Conservation (phyloP, 2,113 vertebrate species). For the Callospermophilus lateralis region DNA sequence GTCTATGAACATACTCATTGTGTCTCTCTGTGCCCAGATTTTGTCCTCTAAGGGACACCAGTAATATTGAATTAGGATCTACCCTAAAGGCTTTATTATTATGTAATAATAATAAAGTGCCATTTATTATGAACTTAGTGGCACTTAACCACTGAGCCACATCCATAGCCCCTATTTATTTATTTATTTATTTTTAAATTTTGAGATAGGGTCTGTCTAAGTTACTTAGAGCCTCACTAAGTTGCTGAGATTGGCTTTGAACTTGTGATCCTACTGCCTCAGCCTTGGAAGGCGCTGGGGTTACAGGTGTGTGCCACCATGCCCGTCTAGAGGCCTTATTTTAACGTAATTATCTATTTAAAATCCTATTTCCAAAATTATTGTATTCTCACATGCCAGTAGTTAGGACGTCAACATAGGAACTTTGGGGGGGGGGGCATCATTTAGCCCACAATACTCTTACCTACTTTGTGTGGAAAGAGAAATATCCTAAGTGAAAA, state of each 20-base stretch:
- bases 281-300: neutral
- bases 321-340: neutral
- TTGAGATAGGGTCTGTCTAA: neutral
- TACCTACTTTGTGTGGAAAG: neutral
- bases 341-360: constrained; percentile 16
- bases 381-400: neutral
- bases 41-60: neutral
- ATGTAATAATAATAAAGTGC: too few relatives aligned
- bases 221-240: neutral
- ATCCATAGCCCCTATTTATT: neutral
- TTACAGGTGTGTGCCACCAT: too few relatives aligned
- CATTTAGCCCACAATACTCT: neutral
- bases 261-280: neutral
- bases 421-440: neutral
- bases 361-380: neutral
- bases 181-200: neutral
- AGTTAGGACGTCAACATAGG: neutral
- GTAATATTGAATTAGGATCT: too few relatives aligned
- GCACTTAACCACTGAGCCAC: neutral
- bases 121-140: neutral
- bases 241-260: neutral
- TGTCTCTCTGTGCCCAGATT: neutral
- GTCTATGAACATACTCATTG: neutral
- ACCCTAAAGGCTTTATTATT: too few relatives aligned
- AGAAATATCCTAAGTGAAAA: neutral